Evolutionary conservation across 2,888 invertebrate species (phyloP).

Genomic region (Melieria crassipennis): DNA sequence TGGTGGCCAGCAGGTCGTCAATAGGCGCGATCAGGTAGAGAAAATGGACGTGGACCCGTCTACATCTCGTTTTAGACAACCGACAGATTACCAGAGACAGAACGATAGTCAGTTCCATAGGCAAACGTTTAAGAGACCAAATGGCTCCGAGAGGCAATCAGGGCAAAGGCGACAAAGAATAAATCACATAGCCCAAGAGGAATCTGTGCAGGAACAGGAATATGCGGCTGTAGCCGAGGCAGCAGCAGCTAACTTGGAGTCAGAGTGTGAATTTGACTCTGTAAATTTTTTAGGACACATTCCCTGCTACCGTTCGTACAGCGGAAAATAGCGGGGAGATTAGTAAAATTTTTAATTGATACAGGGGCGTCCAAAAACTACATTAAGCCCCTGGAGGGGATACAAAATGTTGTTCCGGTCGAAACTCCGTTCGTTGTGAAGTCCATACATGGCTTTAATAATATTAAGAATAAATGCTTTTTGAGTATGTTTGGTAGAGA

Average conservation of each 20-base stretch:
- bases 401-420: neutral
- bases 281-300: slow-evolving; percentile 39
- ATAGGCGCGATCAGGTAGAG: too few species aligned
- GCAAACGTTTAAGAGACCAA: slow-evolving; percentile 16
- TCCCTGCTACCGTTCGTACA: slow-evolving; percentile 33
- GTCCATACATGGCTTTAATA: too few species aligned
- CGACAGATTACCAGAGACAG: too few species aligned
- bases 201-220: slow-evolving; percentile 2
- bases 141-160: slow-evolving; percentile 4
- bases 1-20: too few species aligned
- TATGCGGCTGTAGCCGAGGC: slow-evolving; percentile 4
- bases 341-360: slow-evolving; percentile 32
- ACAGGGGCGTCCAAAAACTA: slow-evolving; percentile 41
- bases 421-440: too few species aligned
- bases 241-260: slow-evolving; percentile 14
- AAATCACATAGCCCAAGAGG: slow-evolving; percentile 25
- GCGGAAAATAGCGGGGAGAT: slow-evolving; percentile 31
- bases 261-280: slow-evolving; percentile 9
- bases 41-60: too few species aligned
- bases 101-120: neutral
- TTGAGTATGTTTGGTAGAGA: too few species aligned
- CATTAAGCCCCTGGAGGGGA: slow-evolving; percentile 25
- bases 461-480: too few species aligned
- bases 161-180: slow-evolving; percentile 29
- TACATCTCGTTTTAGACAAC: too few species aligned